A percentile compares a stretch with the other conserved stretches of the same genome.
Evolutionary conservation across 2,888 invertebrate species (phyloP).

Genomic region (Isoperla grammatica): DNA sequence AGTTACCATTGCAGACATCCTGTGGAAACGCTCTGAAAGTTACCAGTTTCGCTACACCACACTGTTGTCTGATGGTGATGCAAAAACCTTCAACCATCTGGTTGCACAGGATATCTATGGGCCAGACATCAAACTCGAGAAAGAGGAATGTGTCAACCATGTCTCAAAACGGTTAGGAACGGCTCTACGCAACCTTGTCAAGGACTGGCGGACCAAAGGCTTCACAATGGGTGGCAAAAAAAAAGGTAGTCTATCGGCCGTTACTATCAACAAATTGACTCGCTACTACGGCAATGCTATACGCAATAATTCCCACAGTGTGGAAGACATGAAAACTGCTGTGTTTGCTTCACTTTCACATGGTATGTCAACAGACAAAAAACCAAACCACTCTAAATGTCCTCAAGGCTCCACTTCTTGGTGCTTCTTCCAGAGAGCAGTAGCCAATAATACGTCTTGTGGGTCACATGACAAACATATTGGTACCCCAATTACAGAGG

Average conservation of each 20-base stretch:
- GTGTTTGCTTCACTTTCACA: constrained; percentile 34
- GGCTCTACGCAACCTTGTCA: constrained; percentile 15
- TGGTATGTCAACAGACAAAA: constrained; percentile 32
- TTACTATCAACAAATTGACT: constrained; percentile 18
- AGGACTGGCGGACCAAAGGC: constrained; percentile 1
- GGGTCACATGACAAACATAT: constrained; percentile 12
- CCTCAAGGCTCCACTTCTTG: constrained; percentile 28
- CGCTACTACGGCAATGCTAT: constrained; percentile 31
- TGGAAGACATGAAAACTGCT: constrained; percentile 28
- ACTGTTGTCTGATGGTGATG: too few species aligned
- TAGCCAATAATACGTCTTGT: constrained; percentile 14
- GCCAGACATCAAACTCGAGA: not conserved
- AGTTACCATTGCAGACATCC: constrained; percentile 22
- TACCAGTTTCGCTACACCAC: constrained; percentile 16
- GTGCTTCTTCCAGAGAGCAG: constrained; percentile 30
- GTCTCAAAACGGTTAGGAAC: constrained; percentile 23
- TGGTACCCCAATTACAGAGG: constrained; percentile 11
- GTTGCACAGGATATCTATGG: constrained; percentile 11
- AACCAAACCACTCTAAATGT: constrained; percentile 32
- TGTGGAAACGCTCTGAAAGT: constrained; percentile 22
- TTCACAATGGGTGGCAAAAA: constrained; percentile 21
- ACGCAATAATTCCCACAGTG: constrained; percentile 24
- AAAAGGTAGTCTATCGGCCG: constrained; percentile 14
- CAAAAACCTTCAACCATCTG: constrained; percentile 22
- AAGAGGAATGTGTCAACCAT: constrained; percentile 3